Evolutionary conservation across 1,140 invertebrate genomes (phyloP).

Genomic region (Oryzaephilus surinamensis): DNA sequence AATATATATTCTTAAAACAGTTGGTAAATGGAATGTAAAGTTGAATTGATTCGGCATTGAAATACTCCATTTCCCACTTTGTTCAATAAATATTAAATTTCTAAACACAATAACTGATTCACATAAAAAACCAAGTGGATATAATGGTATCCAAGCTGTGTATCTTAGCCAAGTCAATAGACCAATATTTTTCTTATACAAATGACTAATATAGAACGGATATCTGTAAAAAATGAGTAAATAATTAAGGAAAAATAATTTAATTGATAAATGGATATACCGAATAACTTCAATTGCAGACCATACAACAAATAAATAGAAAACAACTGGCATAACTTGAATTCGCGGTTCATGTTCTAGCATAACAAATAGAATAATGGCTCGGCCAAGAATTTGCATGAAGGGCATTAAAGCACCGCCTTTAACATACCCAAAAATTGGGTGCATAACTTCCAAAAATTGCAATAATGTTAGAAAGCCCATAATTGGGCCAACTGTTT

Average conservation of each 20-base stretch:
- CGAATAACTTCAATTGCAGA: constrained; percentile 67
- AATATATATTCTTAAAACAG: constrained; percentile 67
- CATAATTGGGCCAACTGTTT: constrained; percentile 64
- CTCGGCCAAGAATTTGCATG: constrained; percentile 64
- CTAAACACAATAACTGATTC: constrained; percentile 73
- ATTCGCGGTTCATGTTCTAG: constrained; percentile 75
- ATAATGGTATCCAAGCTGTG: constrained; percentile 85
- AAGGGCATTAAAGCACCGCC: constrained; percentile 52
- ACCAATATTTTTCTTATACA: constrained; percentile 62
- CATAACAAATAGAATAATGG: constrained; percentile 72
- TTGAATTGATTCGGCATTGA: constrained; percentile 76
- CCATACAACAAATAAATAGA: constrained; percentile 80
- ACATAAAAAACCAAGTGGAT: constrained; percentile 78
- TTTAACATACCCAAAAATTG: constrained; percentile 78
- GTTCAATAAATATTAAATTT: constrained; percentile 82
- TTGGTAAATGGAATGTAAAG: constrained; percentile 76
- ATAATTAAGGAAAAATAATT: neutral
- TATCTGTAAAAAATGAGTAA: constrained; percentile 50
- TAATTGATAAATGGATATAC: constrained; percentile 37
- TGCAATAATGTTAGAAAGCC: constrained; percentile 75
- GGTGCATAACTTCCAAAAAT: constrained; percentile 81
- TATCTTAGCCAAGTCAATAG: constrained; percentile 88
- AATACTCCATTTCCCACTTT: constrained; percentile 66
- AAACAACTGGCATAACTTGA: constrained; percentile 76
- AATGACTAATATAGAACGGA: constrained; percentile 79